Conservation (phyloP, 2,797 vertebrate species). For the Phaenicophaeus curvirostris region DNA sequence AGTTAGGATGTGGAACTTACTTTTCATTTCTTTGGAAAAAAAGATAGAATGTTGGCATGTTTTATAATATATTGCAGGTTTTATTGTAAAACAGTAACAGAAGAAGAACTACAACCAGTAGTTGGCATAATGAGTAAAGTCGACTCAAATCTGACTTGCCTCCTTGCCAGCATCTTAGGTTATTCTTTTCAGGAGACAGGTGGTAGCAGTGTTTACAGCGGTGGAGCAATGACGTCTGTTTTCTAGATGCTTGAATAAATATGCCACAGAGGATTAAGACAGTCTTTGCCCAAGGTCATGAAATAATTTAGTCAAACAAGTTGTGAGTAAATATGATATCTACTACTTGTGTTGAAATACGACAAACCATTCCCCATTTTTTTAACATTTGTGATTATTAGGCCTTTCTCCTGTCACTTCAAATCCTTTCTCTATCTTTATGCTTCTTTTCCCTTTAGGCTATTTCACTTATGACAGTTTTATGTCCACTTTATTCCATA, state of each 20-base stretch:
- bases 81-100: neutral
- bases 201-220: neutral
- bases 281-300: conserved; percentile 42
- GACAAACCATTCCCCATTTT: conserved; percentile 37
- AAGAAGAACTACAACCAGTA: neutral
- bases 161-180: neutral
- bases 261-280: conserved; percentile 20
- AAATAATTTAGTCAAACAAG: conserved; percentile 46
- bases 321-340: conserved; percentile 38
- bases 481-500: neutral
- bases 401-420: conserved; percentile 28
- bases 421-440: neutral
- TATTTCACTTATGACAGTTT: neutral
- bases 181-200: neutral
- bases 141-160: neutral
- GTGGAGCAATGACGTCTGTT: conserved; percentile 20
- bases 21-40: neutral
- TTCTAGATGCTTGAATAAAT: conserved; percentile 34
- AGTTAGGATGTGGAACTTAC: neutral
- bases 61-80: neutral
- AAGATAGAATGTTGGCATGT: neutral
- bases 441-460: neutral
- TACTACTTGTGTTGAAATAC: conserved; percentile 28
- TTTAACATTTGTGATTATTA: conserved; percentile 31
- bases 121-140: neutral